Conservation (phyloP, 2,797 vertebrate genomes). For the Sebastes dallii region DNA sequence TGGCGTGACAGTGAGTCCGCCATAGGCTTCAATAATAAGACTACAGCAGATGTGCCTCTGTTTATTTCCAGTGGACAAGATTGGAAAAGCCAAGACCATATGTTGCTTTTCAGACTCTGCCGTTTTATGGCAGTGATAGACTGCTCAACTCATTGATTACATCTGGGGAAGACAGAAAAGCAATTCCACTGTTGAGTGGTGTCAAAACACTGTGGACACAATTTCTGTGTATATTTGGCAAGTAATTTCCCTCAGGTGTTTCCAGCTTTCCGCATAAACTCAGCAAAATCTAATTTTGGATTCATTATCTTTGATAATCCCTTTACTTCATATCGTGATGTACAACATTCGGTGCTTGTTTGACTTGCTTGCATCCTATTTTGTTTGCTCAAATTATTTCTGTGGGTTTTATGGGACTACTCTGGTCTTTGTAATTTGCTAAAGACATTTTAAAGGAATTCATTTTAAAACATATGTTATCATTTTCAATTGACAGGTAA, state of each 20-base stretch:
- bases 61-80: conserved; percentile 60
- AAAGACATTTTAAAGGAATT: not conserved
- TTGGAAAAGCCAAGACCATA: conserved; percentile 56
- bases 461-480: not conserved
- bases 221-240: conserved; percentile 38
- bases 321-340: not conserved
- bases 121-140: conserved; percentile 29
- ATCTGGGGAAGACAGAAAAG: conserved; percentile 29
- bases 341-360: not conserved
- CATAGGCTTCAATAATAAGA: conserved; percentile 52
- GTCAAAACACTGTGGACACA: conserved; percentile 7
- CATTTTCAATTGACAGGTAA: conserved; percentile 16
- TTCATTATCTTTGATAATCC: conserved; percentile 32
- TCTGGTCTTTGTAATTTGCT: not conserved
- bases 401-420: not conserved
- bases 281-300: conserved; percentile 30
- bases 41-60: conserved; percentile 59
- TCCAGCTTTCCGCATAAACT: conserved; percentile 23
- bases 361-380: not conserved
- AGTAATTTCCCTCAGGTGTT: conserved; percentile 17
- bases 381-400: not conserved
- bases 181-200: conserved; percentile 26
- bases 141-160: conserved; percentile 29
- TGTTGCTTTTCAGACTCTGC: conserved; percentile 52
- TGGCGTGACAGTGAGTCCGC: conserved; percentile 40